Evolutionary conservation across 1,140 invertebrate species (phyloP).

Genomic region (Schlechtendalia chinensis): DNA sequence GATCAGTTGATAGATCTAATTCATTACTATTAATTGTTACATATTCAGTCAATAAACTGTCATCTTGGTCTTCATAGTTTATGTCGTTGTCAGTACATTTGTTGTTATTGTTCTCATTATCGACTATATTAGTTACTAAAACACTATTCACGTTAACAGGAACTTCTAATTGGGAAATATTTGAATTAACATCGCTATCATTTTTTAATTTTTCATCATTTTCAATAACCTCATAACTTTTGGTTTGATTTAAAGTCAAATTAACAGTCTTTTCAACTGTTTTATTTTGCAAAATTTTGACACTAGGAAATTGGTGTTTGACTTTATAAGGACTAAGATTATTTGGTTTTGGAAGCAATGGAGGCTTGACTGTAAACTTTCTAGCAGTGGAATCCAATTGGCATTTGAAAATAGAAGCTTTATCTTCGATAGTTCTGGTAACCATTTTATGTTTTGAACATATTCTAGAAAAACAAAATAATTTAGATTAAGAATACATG

Average conservation of each 20-base stretch:
- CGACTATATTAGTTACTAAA: conserved; percentile 33
- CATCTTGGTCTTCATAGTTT: conserved; percentile 20
- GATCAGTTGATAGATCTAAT: not conserved
- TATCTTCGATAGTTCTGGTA: not conserved
- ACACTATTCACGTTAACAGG: conserved; percentile 38
- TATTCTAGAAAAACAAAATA: conserved; percentile 6
- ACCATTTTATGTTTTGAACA: conserved; percentile 33
- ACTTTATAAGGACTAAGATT: conserved; percentile 43
- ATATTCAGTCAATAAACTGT: conserved; percentile 23
- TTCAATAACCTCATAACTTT: not conserved
- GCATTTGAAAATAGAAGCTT: not conserved
- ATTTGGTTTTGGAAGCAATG: conserved; percentile 39
- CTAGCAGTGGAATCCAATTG: conserved; percentile 4
- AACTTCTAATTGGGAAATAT: conserved; percentile 36
- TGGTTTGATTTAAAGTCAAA: not conserved
- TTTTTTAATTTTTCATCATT: not conserved
- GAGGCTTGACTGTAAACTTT: conserved; percentile 17
- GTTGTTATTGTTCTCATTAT: conserved; percentile 37
- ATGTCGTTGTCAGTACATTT: not conserved
- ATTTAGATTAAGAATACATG: no score
- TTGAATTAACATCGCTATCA: conserved; percentile 37
- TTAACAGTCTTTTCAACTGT: conserved; percentile 9
- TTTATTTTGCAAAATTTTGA: not conserved
- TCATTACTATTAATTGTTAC: not conserved
- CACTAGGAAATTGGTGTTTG: conserved; percentile 39